A percentile compares a stretch with the other conserved stretches of the same genome.
phyloP scores from a whole-genome alignment of 2,113 vertebrate genomes.

The Triplophysa siluroides region DNA sequence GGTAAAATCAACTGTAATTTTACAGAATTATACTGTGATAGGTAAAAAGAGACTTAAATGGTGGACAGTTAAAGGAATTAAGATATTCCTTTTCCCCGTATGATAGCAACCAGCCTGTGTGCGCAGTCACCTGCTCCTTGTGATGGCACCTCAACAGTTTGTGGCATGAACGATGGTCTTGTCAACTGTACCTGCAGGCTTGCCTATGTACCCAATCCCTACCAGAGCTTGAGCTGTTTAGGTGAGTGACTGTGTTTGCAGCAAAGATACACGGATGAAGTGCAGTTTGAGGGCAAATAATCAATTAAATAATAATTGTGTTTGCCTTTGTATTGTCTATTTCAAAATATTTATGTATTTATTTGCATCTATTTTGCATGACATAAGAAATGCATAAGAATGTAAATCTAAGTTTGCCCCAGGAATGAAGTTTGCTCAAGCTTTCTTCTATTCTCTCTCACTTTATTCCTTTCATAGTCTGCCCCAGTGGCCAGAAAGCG shows the following conservation, averaged over 20 bases:
- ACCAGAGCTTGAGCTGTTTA: constrained; percentile 62
- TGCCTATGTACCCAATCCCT: constrained; percentile 42
- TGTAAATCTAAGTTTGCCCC: neutral
- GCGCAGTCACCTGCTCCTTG: constrained; percentile 42
- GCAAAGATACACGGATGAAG: neutral
- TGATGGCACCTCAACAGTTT: constrained; percentile 53
- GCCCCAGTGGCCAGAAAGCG: constrained; percentile 65
- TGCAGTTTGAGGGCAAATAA: constrained; percentile 1
- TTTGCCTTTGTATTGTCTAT: neutral
- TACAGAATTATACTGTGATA: too few relatives aligned
- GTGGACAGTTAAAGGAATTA: neutral
- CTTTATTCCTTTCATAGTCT: constrained; percentile 63
- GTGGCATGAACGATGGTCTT: neutral
- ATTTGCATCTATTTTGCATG: neutral
- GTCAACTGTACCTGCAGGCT: constrained; percentile 59
- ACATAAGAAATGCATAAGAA: neutral
- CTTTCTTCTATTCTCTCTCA: neutral
- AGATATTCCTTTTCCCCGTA: neutral
- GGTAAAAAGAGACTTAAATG: too few relatives aligned
- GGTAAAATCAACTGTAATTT: too few relatives aligned
- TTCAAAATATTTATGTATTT: neutral
- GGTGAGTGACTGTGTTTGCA: constrained; percentile 58
- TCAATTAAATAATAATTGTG: too few relatives aligned
- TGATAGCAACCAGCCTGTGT: constrained; percentile 62
- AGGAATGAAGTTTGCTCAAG: too few relatives aligned